These are phyloP conservation scores for Bovichtus variegatus DNA, from an alignment of 2,797 vertebrate genomes.

Conservation along the genomic window DNA sequence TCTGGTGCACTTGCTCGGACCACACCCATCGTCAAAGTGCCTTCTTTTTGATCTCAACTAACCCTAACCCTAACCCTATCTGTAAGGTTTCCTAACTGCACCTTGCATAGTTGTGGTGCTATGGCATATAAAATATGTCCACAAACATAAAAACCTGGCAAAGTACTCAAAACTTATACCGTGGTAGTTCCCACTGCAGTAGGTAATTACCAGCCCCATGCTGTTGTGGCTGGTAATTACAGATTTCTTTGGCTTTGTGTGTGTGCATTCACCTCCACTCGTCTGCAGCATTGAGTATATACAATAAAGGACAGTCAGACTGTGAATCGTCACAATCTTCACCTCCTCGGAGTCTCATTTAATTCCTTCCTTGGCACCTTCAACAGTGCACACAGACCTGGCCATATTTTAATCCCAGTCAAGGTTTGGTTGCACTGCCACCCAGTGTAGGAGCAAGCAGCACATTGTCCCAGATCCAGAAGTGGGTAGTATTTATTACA, in stretches of 20 bases:
- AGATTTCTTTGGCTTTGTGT: neutral
- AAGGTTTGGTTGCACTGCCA: constrained; percentile 47
- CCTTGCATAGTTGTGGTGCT: no score
- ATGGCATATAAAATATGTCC: no score
- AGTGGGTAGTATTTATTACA: neutral
- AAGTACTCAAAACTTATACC: no score
- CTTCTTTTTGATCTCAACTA: no score
- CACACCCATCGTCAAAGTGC: no score
- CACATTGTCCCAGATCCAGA: neutral
- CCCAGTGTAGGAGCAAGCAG: constrained; percentile 24
- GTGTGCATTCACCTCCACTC: neutral
- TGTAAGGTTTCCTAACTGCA: no score
- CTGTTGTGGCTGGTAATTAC: no score
- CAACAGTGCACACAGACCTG: neutral
- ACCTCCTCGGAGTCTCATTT: neutral
- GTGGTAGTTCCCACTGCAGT: no score
- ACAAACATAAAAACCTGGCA: no score
- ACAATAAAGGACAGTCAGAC: neutral
- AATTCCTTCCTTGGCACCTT: neutral
- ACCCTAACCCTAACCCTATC: no score
- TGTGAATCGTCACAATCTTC: constrained; percentile 12
- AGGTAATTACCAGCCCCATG: no score
- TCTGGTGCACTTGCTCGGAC: no score
- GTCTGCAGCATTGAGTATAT: neutral
- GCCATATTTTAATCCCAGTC: neutral